Evolutionary conservation across 2,113 vertebrate species (phyloP).

Genomic region (Struthio camelus): DNA sequence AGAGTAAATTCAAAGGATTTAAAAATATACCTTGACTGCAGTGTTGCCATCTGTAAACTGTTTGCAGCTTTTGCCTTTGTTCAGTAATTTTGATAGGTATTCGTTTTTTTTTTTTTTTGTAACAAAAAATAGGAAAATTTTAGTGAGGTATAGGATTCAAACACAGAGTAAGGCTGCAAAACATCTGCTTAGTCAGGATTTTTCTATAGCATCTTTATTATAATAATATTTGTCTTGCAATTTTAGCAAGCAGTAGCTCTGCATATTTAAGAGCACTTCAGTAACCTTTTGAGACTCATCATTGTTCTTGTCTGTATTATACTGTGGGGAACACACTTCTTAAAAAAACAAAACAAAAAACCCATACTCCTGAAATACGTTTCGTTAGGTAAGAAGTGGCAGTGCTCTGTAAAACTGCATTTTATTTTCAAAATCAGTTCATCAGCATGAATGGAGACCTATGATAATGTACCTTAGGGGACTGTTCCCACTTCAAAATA

Average conservation of each 20-base stretch:
- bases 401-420: not conserved
- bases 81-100: not conserved
- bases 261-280: not conserved
- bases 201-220: not conserved
- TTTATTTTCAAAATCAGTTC: not conserved
- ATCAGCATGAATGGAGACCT: not conserved
- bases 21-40: not conserved
- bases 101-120: not conserved
- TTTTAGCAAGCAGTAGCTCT: not conserved
- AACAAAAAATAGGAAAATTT: not conserved
- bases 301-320: not conserved
- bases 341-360: not conserved
- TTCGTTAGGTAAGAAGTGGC: not conserved
- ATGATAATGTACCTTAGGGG: not conserved
- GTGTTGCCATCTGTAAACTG: not conserved
- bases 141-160: not conserved
- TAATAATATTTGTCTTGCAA: not conserved
- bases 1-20: not conserved
- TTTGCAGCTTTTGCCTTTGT: not conserved
- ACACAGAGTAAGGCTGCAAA: not conserved
- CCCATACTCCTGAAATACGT: not conserved
- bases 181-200: not conserved
- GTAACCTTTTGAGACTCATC: not conserved
- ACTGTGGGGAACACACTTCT: not conserved
- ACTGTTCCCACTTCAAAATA: not conserved